Base-by-base conservation (phyloP, 2,888 invertebrate species). In the Rhagium mordax region DNA sequence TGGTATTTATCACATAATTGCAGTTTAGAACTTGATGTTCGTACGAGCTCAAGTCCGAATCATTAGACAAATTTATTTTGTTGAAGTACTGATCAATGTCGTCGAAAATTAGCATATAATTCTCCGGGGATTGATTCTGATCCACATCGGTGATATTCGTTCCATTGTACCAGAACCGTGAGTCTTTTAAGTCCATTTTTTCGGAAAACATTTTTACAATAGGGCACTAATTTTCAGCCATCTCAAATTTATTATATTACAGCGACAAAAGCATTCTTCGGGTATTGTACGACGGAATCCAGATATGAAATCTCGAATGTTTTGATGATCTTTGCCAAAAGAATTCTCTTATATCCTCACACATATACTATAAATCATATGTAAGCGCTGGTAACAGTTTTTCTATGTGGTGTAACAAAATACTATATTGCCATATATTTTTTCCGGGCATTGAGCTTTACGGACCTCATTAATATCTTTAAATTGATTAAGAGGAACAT, bases 1-100 rank as follows among this genome's bases (percentile, higher is more conserved):
- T 90, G 53, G 77, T 77, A 74, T 86, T 85, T 59, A 89, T 66
- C 13, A 57, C 57, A 0, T 89, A 88, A 64, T 87, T 89, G 84
- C 91, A 91, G 81, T 91, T 91, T 24, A 89, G 85, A 64, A 84
- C 79, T 65, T 85, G 84, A 66, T 88, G 89, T 18, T 89, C 88
- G 78, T 89, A 88, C 4, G 82, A 79, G 77, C 88, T 89, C 29
- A 85, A 85, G 66, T 85, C 87, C 67, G 89, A 90, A 41, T 90
- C 90, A 79, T 89, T 88, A 72, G 87, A 87, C 79, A 92, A 90
- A 81, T 91, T 92, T 29, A 91, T 86, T 81, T 88, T 88, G 69
- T 90, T 92, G 81, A 94, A 93, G 86, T 94, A 94, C 85, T 94
- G 94, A 88, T 94, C 94, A 85, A 95, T 92, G 84, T 95, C 94